Conservation (phyloP, 2,797 vertebrate genomes). For the Coracias cyanogaster region DNA sequence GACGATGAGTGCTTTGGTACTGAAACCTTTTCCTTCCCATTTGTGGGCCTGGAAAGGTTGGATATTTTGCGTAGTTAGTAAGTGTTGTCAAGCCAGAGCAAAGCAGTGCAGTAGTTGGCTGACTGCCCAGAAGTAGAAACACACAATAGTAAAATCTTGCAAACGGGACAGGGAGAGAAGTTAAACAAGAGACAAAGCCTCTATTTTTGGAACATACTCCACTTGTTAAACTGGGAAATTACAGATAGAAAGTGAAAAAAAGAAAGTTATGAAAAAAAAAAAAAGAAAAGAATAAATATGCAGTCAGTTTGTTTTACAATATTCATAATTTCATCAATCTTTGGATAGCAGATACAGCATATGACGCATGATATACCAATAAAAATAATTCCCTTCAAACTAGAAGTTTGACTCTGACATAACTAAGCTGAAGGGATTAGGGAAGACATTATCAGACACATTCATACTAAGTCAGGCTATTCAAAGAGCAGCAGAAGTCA, state of each 20-base stretch:
- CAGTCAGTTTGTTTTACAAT: background rate
- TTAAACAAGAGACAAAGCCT: slow-evolving; percentile 66
- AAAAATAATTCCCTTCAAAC: background rate
- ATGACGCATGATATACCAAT: background rate
- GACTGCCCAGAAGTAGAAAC: slow-evolving; percentile 55
- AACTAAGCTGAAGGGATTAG: background rate
- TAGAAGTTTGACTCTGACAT: background rate
- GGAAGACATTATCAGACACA: background rate
- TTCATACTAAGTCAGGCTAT: background rate
- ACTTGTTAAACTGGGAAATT: slow-evolving; percentile 53
- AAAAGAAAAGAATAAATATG: background rate
- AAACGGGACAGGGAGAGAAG: slow-evolving; percentile 66
- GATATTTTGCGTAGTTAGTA: slow-evolving; percentile 61
- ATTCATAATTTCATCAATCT: background rate
- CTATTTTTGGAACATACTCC: slow-evolving; percentile 46
- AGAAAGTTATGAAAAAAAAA: background rate
- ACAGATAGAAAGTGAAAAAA: background rate
- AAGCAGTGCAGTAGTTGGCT: slow-evolving; percentile 52
- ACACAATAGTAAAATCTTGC: slow-evolving; percentile 66
- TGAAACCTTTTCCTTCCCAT: slow-evolving; percentile 24
- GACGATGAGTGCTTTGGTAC: background rate
- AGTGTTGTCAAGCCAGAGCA: slow-evolving; percentile 61
- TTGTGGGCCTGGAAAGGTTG: background rate
- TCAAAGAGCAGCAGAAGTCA: background rate
- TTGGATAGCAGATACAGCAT: background rate